A percentile compares a stretch with the other conserved stretches of the same genome.
Evolutionary conservation across 2,888 invertebrate genomes (phyloP).

Genomic region (Cecidostiba fungosa): DNA sequence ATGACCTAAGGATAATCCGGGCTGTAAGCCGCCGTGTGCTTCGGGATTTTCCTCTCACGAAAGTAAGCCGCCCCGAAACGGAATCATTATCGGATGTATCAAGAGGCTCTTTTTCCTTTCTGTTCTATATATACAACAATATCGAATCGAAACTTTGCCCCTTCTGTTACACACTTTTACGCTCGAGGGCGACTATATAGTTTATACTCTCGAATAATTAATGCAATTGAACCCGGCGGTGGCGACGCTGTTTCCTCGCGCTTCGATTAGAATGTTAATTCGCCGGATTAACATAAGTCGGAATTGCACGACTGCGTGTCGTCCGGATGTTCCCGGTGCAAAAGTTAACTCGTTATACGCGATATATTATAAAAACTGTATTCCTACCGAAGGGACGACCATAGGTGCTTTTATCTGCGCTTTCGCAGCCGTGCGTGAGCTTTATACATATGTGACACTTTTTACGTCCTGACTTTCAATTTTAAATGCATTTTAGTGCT

Average conservation of each 20-base stretch:
- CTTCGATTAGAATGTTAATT: slow-evolving; percentile 53
- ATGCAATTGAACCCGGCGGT: slow-evolving; percentile 42
- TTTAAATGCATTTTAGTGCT: background rate
- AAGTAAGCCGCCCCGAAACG: background rate
- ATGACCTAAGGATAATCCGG: background rate
- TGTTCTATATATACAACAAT: background rate
- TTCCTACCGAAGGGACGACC: background rate
- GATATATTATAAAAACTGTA: background rate
- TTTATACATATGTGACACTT: background rate
- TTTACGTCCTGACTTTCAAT: background rate
- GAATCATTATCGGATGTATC: slow-evolving; percentile 11
- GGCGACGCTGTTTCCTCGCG: slow-evolving; percentile 8
- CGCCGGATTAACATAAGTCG: slow-evolving; percentile 44
- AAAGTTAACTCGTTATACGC: slow-evolving; percentile 9
- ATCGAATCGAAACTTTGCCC: background rate
- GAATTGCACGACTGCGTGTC: slow-evolving; percentile 25
- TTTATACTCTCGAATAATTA: slow-evolving; percentile 24
- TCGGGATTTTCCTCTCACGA: background rate
- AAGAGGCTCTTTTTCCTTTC: background rate
- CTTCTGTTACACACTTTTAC: background rate
- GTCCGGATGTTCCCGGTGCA: background rate
- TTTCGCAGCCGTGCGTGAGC: background rate
- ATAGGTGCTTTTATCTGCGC: background rate
- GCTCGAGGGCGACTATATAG: background rate
- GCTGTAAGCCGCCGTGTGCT: background rate